Conservation (phyloP, 2,113 vertebrate species). For the Cyprinus carpio region DNA sequence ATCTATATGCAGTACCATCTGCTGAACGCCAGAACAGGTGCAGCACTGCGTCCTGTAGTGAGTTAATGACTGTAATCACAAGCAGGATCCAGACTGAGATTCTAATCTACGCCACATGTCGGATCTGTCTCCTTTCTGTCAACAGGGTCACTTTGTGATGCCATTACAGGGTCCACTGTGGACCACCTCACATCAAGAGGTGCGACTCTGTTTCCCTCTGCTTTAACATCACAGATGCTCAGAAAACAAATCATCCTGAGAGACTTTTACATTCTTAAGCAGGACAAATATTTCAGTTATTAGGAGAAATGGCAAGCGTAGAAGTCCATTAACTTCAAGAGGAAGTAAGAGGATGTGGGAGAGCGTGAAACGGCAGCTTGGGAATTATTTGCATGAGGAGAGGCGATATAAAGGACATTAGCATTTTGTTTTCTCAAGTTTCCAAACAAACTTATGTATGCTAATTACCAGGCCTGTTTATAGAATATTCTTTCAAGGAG, state of each 20-base stretch:
- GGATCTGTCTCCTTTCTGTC: not conserved
- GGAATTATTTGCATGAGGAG: slow-evolving; percentile 4
- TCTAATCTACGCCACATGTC: slow-evolving; percentile 18
- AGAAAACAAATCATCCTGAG: not conserved
- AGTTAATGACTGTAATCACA: slow-evolving; percentile 69
- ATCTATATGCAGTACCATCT: slow-evolving; percentile 56
- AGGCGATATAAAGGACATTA: slow-evolving; percentile 52
- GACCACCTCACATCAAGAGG: not conserved
- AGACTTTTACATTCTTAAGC: slow-evolving; percentile 23
- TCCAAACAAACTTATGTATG: slow-evolving; percentile 52
- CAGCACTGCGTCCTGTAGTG: slow-evolving; percentile 56
- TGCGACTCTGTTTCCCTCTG: not conserved
- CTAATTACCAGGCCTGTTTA: slow-evolving; percentile 48
- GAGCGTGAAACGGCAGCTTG: not conserved
- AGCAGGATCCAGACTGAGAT: slow-evolving; percentile 43
- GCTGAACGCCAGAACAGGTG: slow-evolving; percentile 58
- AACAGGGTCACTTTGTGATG: slow-evolving; percentile 27
- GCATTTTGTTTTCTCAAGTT: slow-evolving; percentile 28
- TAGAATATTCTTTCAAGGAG: not conserved
- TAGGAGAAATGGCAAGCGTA: not conserved
- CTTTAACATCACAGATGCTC: slow-evolving; percentile 10
- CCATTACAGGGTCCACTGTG: not conserved
- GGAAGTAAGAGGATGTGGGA: slow-evolving; percentile 1
- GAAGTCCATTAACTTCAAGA: slow-evolving; percentile 2
- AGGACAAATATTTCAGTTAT: slow-evolving; percentile 16